Evolutionary conservation across 2,888 invertebrate genomes (phyloP), one percentile per base, ranked within the genome.

Genomic region (Leuctra nigra): DNA sequence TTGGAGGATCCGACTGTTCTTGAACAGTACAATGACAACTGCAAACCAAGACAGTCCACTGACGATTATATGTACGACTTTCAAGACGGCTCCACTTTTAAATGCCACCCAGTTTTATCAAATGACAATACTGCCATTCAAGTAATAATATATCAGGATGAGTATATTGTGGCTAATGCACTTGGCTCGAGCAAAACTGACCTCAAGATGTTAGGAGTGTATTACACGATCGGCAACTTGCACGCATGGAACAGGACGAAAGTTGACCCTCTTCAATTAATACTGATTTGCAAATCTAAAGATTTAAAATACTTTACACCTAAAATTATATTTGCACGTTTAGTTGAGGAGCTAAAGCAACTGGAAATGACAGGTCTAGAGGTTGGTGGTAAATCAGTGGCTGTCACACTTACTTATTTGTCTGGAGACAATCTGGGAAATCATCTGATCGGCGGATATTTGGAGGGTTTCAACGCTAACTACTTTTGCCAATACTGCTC

Each of bases 401-500:
- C 20, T 16, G 53, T 18, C 2, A 20, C 46, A 13, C 35, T 56
- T 1, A 38, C 24, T 2, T 53, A 4, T 14, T 53, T 56, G 16
- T 48, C 48, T 6, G 56, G 56, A 1, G 56, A 56, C 29, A 56
- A 56, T 23, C 39, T 56, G 13, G 56, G 53, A 7, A 35, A 22
- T 14, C 56, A 56, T n/a, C 36, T 14, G 13, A 33, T 54, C 4
- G 29, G 55, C 14, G 56, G 56, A n/a, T 56, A 53, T 22, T 13
- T 53, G 13, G 52, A 56, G 23, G 36, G 14, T 22, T 56, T 56
- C 20, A 46, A 6, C 13, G 22, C 55, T n/a, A 50, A 48, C 13
- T 55, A 52, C 22, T 55, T 55, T 50, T 55, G 55, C 33, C 33
- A 46, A 16, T 53, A 53, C 25, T 55, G 55, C 25, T 16, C 22